These are phyloP conservation scores for Aphyosemion australe DNA, from an alignment of 2,113 vertebrate genomes.

Conservation along the genomic window DNA sequence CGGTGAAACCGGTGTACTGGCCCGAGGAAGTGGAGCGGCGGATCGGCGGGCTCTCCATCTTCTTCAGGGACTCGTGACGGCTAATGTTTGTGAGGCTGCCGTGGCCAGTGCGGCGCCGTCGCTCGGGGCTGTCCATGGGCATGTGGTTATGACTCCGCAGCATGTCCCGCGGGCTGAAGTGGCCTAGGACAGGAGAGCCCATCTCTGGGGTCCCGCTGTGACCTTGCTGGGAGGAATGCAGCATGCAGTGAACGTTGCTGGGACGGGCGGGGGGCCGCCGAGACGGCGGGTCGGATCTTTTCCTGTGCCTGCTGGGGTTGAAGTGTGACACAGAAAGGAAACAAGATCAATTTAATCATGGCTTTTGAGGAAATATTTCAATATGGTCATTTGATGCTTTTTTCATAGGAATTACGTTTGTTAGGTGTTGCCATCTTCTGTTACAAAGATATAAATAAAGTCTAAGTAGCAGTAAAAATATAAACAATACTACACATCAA, in stretches of 20 bases:
- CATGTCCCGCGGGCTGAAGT: conserved; percentile 88
- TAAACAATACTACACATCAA: neutral
- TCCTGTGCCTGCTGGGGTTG: conserved; percentile 83
- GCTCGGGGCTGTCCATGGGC: conserved; percentile 89
- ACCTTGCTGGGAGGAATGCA: conserved; percentile 84
- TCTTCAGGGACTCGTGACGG: conserved; percentile 93
- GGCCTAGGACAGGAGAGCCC: conserved; percentile 85
- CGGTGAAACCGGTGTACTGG: conserved; percentile 90
- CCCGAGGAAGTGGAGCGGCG: conserved; percentile 95
- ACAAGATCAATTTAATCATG: neutral
- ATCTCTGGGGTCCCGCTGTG: conserved; percentile 81
- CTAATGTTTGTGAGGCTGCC: conserved; percentile 94
- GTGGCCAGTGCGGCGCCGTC: conserved; percentile 86
- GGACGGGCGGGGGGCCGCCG: conserved; percentile 88
- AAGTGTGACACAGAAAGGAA: neutral
- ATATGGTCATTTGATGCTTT: neutral
- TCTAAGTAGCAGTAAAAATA: neutral
- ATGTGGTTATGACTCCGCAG: conserved; percentile 85
- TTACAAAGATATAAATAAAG: neutral
- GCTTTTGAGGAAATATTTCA: neutral
- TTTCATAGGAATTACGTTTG: neutral
- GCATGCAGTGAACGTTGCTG: conserved; percentile 87
- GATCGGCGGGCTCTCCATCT: conserved; percentile 94
- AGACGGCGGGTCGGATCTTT: conserved; percentile 88
- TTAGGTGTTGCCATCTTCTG: neutral